Evolutionary conservation across 1,140 invertebrate genomes (phyloP), one percentile per base, ranked within the genome.

Genomic region (honey bee (Apis mellifera)): DNA sequence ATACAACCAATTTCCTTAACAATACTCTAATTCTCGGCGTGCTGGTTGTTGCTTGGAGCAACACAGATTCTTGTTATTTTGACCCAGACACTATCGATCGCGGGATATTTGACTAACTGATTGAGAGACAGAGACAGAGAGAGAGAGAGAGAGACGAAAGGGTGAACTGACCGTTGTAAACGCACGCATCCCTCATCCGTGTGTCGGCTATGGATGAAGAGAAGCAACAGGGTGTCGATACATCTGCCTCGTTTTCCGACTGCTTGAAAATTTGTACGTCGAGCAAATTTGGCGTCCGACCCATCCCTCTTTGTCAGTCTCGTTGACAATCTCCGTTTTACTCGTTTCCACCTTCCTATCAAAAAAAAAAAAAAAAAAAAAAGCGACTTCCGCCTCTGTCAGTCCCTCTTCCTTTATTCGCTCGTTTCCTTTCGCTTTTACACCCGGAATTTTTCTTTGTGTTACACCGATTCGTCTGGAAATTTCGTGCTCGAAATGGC

Each of bases 161-260:
- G 32, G 32, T 42, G 32, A 42, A 7, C 32, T 42, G 32, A 60
- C 71, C 62, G 83, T 69, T 77, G 42, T 11, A 15, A 66, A n/a
- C 42, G 9, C 73, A 52, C 26, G 4, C 52, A 54, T 77, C n/a
- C 42, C 19, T 12, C 23, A 1, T 59, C 15, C 7, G 32, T 42
- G 32, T 42, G n/a, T 21, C 32, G 1, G 19, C 48, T 54, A 59
- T 68, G 71, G 62, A 62, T 23, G 8, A 55, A 13, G 65, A 26
- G 64, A 68, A 87, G 86, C 86, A 87, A 87, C 86, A 87, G 86
- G 86, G 55, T 87, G 86, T 57, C 85, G 26, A 75, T 87, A 84
- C 69, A 81, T 87, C 65, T 74, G 17, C 62, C 52, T 48, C 13
- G 70, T 62, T 83, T 78, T 86, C 65, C 1, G 65, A 75, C 77